Evolutionary conservation across 2,888 invertebrate species (phyloP).

Genomic region (Notocelia uddmanniana): DNA sequence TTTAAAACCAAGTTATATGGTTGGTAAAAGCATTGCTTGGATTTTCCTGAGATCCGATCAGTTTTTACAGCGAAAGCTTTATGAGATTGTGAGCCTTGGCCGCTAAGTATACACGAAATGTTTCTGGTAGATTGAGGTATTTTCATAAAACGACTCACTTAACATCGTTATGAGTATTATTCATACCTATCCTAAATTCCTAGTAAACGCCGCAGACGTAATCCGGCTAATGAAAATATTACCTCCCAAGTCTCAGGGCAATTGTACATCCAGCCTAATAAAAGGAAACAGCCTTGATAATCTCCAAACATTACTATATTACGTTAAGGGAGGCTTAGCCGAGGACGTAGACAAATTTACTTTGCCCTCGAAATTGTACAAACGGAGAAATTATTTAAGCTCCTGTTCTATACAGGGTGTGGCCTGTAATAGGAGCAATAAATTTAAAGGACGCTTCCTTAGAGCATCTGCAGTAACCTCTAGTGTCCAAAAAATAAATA

Average conservation of each 20-base stretch:
- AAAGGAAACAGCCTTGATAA: slow-evolving; percentile 35
- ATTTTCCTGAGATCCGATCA: too few species aligned
- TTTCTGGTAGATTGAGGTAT: too few species aligned
- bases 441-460: too few species aligned
- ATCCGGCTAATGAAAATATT: slow-evolving; percentile 39
- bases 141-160: background rate
- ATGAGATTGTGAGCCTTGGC: too few species aligned
- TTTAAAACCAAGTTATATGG: too few species aligned
- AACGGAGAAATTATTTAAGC: slow-evolving; percentile 1
- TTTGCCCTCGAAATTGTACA: slow-evolving; percentile 9
- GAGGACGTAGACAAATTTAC: slow-evolving; percentile 34
- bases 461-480: too few species aligned
- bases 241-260: slow-evolving; percentile 30
- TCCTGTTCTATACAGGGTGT: too few species aligned
- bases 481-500: too few species aligned
- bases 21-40: too few species aligned
- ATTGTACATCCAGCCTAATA: slow-evolving; percentile 32
- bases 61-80: too few species aligned
- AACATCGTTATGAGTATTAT: background rate
- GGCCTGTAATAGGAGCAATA: too few species aligned
- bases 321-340: slow-evolving; percentile 31
- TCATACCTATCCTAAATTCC: slow-evolving; percentile 22
- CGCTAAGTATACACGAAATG: too few species aligned
- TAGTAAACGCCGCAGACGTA: slow-evolving; percentile 22
- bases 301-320: slow-evolving; percentile 39